These are phyloP conservation scores for Caradrina kadenii DNA, from an alignment of 2,888 invertebrate genomes.

Conservation along the genomic window DNA sequence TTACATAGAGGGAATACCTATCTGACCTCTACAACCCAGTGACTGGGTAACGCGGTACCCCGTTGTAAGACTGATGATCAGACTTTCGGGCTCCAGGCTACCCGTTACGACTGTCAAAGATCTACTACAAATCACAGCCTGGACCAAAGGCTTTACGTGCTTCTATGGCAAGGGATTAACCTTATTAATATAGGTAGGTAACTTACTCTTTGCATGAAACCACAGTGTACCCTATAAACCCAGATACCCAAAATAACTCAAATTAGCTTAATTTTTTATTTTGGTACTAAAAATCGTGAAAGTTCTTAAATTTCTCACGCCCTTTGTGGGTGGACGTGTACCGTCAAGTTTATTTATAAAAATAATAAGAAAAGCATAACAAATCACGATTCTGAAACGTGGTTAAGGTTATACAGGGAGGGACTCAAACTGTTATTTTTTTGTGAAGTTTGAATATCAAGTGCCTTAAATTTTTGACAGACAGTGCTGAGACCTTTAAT, in stretches of 20 bases:
- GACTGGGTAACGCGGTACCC: no score
- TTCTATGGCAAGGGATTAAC: no score
- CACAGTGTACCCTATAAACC: neutral
- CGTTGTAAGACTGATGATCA: no score
- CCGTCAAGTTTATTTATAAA: constrained; percentile 45
- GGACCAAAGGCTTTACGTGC: no score
- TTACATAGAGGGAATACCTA: no score
- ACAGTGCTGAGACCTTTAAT: no score
- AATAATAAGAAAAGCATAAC: constrained; percentile 48
- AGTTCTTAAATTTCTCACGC: constrained; percentile 41
- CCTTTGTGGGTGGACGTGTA: constrained; percentile 27
- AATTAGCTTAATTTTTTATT: constrained; percentile 4
- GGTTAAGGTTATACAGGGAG: constrained; percentile 47
- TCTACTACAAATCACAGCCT: no score
- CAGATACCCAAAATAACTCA: neutral
- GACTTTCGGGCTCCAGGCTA: no score
- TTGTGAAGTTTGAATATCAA: neutral
- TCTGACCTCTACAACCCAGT: no score
- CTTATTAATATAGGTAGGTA: no score
- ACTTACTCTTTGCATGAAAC: neutral
- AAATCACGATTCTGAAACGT: constrained; percentile 60
- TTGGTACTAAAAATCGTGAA: constrained; percentile 19
- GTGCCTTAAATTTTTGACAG: no score
- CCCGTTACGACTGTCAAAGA: no score
- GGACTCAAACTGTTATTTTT: constrained; percentile 14